Evolutionary conservation across 2,113 vertebrate genomes (phyloP).

Genomic region (Erpornis zantholeuca): DNA sequence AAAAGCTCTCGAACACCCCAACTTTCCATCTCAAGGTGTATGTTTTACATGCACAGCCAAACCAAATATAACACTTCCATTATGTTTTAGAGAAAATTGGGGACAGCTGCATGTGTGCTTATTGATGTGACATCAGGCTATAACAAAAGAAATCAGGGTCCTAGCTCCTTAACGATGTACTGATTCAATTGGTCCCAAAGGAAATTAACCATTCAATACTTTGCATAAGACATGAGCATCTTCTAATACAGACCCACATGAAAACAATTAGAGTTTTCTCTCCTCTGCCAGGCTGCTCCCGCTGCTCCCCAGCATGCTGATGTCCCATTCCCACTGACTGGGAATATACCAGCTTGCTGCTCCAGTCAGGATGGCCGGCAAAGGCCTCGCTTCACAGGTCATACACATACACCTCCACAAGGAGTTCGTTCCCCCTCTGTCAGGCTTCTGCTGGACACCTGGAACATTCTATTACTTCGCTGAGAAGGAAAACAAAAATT

Average conservation of each 20-base stretch:
- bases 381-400: not conserved
- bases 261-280: not conserved
- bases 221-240: not conserved
- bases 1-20: not conserved
- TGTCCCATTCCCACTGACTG: not conserved
- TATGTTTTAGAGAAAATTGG: not conserved
- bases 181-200: not conserved
- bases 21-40: fast-evolving
- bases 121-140: not conserved
- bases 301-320: not conserved
- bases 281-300: not conserved
- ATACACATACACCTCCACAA: fast-evolving
- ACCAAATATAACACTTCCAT: not conserved
- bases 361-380: not conserved
- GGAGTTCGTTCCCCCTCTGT: not conserved
- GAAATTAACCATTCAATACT: not conserved
- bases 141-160: not conserved
- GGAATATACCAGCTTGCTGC: fast-evolving
- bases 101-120: not conserved
- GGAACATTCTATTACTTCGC: not conserved
- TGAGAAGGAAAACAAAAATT: not conserved
- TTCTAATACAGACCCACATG: not conserved
- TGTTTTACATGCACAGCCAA: not conserved
- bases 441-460: not conserved
- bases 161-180: not conserved